These are phyloP conservation scores for Thymelicus sylvestris DNA, from an alignment of 2,888 invertebrate species.

Conservation along the genomic window DNA sequence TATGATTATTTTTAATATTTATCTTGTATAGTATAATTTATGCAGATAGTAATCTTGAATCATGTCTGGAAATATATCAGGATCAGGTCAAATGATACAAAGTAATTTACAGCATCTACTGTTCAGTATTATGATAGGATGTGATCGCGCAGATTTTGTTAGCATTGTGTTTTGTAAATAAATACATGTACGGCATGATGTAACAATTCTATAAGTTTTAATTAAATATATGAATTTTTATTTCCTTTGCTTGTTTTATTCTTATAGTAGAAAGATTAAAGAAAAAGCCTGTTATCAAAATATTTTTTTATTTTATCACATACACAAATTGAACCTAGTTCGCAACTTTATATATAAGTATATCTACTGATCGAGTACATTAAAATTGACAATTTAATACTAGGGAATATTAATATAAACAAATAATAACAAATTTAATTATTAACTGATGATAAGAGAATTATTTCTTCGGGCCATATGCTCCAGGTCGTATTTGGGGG, in stretches of 20 bases:
- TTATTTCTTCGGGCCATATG: slow-evolving; percentile 49
- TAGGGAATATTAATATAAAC: background rate
- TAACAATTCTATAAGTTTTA: slow-evolving; percentile 65
- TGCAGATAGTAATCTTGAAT: background rate
- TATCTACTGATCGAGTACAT: background rate
- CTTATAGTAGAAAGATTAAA: background rate
- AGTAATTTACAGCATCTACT: background rate
- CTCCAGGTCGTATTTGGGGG: slow-evolving; percentile 46
- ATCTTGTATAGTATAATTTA: slow-evolving; percentile 8
- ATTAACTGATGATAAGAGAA: slow-evolving; percentile 31
- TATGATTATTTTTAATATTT: background rate
- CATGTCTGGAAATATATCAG: background rate
- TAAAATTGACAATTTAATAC: background rate
- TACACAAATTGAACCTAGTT: background rate
- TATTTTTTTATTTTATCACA: background rate
- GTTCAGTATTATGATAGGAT: slow-evolving; percentile 2
- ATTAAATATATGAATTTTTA: slow-evolving; percentile 71
- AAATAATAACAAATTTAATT: background rate
- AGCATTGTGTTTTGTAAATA: slow-evolving; percentile 66
- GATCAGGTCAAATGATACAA: background rate
- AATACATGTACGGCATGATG: slow-evolving; percentile 57
- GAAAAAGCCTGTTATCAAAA: background rate
- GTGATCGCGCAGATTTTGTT: slow-evolving; percentile 37
- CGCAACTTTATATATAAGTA: background rate
- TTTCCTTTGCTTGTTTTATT: slow-evolving; percentile 44